Conservation (phyloP, 2,888 invertebrate species). For the Nesidiocoris tenuis region DNA sequence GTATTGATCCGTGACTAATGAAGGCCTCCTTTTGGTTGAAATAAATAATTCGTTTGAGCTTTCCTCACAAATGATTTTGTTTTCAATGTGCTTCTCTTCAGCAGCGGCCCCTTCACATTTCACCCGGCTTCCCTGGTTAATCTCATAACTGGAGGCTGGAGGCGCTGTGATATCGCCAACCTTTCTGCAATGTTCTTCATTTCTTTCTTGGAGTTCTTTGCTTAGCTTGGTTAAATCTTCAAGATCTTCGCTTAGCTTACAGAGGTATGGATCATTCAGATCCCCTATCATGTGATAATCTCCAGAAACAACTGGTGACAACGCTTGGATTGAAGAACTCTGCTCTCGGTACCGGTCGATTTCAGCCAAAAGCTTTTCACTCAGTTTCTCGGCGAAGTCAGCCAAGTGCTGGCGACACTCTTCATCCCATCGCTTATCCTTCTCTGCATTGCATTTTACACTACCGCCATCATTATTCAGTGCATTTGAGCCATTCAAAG, state of each 20-base stretch:
- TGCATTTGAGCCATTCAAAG: neutral
- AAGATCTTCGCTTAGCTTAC: slow-evolving; percentile 62
- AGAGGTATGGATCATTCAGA: slow-evolving; percentile 64
- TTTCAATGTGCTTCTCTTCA: slow-evolving; percentile 47
- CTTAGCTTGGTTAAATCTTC: slow-evolving; percentile 62
- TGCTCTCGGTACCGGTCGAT: slow-evolving; percentile 62
- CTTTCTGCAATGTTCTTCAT: slow-evolving; percentile 43
- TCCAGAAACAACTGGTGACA: slow-evolving; percentile 45
- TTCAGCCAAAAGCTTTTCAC: slow-evolving; percentile 75
- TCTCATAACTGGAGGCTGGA: slow-evolving; percentile 1
- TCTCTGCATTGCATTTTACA: slow-evolving; percentile 28
- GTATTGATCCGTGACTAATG: slow-evolving; percentile 26
- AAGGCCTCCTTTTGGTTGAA: slow-evolving; percentile 21
- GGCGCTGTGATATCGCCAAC: neutral
- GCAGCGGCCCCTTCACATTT: slow-evolving; percentile 47
- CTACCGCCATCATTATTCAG: neutral
- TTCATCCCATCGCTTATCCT: slow-evolving; percentile 60
- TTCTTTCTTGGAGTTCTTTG: slow-evolving; percentile 61
- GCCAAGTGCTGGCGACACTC: slow-evolving; percentile 70
- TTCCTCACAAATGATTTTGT: slow-evolving; percentile 18
- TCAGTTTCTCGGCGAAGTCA: slow-evolving; percentile 79
- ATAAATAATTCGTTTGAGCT: slow-evolving; percentile 7
- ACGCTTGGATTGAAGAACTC: slow-evolving; percentile 41
- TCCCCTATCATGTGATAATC: slow-evolving; percentile 59
- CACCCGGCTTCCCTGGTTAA: slow-evolving; percentile 32